phyloP scores from a whole-genome alignment of 2,113 vertebrate genomes.

The Nymphicus hollandicus region DNA sequence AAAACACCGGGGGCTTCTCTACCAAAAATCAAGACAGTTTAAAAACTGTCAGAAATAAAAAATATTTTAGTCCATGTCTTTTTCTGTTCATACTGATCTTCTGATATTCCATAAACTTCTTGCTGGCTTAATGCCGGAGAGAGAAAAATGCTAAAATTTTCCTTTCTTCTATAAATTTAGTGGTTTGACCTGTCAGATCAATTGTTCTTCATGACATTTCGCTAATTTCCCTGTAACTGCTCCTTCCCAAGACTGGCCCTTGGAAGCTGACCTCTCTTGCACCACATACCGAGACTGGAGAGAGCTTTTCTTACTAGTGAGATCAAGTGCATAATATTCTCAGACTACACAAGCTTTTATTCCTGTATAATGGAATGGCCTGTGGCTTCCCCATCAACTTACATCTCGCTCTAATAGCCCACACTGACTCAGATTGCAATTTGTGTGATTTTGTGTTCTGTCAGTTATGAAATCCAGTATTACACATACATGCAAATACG shows the following conservation, averaged over 20 bases:
- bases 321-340: not conserved
- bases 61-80: not conserved
- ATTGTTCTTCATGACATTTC: not conserved
- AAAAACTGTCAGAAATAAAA: not conserved
- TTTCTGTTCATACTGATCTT: not conserved
- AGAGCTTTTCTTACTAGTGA: not conserved
- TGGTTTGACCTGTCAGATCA: not conserved
- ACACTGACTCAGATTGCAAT: fast-evolving
- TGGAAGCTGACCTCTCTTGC: not conserved
- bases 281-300: fast-evolving
- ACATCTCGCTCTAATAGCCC: not conserved
- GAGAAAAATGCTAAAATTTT: not conserved
- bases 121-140: not conserved
- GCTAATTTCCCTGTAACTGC: not conserved
- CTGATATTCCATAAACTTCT: not conserved
- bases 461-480: fast-evolving
- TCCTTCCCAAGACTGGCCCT: not conserved
- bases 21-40: not conserved
- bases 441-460: fast-evolving
- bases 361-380: not conserved
- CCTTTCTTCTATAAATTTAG: not conserved
- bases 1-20: not conserved
- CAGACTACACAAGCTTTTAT: not conserved
- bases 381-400: not conserved
- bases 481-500: not conserved